Evolutionary conservation across 1,140 invertebrate species (phyloP), one percentile per base, ranked within the genome.

Genomic region (Camponotus vicinus): DNA sequence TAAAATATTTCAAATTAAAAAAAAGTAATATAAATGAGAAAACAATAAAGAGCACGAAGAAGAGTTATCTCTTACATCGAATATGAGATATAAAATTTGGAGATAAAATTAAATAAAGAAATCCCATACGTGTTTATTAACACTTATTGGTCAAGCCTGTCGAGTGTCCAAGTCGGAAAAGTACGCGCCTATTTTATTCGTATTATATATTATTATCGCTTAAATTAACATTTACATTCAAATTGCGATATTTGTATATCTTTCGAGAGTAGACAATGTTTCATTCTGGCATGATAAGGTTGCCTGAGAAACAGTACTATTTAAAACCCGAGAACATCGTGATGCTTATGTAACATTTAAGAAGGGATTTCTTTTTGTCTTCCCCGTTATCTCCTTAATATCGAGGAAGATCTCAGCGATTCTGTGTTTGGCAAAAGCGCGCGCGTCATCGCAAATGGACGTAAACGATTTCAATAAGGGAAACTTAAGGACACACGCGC

Each of bases 201-300:
- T 66, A 66, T 79, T 59, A 70, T 59, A 80, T 52, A 52, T 52
- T 52, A 52, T 70, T 79, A 79, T 27, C n/a, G 42, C 76, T 79
- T 79, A 79, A 55, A 79, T 80, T 80, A 80, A 80, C 66, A 70
- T 42, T 70, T 42, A 80, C 49, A 80, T 80, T 80, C 64, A 80
- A 79, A 45, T 37, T 57, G 76, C 52, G 78, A 15, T 70, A 37
- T 70, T 57, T 80, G 70, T 59, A 59, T 59, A 45, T 80, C 27
- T 15, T 67, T 18, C 52, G 37, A 34, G 42, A 49, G 42, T 49
- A 27, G 61, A 52, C 18, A 27, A 64, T 32, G 49, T 79, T 55
- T 70, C 66, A 57, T n/a, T 37, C 18, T 3, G 66, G 78, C 78
- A 40, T 70, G 64, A 80, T 80, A 80, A 80, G 45, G 37, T 69